Percentiles rank a stretch among this genome's conserved stretches.
These are phyloP conservation scores for Drosophila kanapiae DNA, from an alignment of 1,140 invertebrate species.

Conservation along the genomic window DNA sequence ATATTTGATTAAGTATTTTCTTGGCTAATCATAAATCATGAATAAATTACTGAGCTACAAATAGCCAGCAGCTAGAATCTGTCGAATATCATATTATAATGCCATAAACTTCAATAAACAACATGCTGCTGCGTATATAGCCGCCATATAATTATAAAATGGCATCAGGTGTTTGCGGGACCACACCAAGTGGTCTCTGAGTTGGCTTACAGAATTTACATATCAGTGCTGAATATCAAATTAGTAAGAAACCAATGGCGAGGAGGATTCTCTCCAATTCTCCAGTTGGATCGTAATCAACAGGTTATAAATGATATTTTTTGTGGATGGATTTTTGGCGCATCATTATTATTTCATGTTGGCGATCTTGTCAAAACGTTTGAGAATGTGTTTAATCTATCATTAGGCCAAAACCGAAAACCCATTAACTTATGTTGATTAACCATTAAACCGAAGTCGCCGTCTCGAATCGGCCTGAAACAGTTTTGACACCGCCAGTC, in stretches of 20 bases:
- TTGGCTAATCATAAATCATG: constrained; percentile 16
- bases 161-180: constrained; percentile 31
- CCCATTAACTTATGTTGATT: constrained; percentile 77
- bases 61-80: constrained; percentile 56
- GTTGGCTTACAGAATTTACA: constrained; percentile 31
- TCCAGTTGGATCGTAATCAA: constrained; percentile 36
- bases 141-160: constrained; percentile 70
- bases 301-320: constrained; percentile 55
- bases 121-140: constrained; percentile 43
- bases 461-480: constrained; percentile 50
- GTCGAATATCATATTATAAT: constrained; percentile 56
- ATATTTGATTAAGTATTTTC: constrained; percentile 14
- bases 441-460: constrained; percentile 68
- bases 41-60: constrained; percentile 14
- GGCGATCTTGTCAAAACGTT: constrained; percentile 58
- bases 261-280: constrained; percentile 6
- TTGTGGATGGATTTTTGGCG: constrained; percentile 33
- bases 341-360: constrained; percentile 24
- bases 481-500: constrained; percentile 52
- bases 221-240: constrained; percentile 49
- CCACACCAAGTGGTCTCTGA: constrained; percentile 29
- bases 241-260: constrained; percentile 37
- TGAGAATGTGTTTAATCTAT: constrained; percentile 62
- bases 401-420: constrained; percentile 68
- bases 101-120: constrained; percentile 52